These are phyloP conservation scores for Linhomoeus sp. DNA, from an alignment of 2,888 invertebrate genomes.

Conservation along the genomic window DNA sequence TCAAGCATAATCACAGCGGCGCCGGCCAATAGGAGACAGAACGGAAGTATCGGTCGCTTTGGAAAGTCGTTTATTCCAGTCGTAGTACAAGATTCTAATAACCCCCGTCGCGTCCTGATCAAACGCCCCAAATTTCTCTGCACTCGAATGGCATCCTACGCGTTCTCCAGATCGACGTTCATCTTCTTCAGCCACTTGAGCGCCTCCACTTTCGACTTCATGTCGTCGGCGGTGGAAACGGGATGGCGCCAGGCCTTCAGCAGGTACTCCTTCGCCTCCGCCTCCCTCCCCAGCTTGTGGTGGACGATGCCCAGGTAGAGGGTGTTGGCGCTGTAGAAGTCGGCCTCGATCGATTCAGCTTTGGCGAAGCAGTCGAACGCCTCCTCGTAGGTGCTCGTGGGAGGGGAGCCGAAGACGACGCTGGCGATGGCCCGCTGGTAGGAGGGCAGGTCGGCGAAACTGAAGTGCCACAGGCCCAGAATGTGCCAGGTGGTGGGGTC, in stretches of 20 bases:
- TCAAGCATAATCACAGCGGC: too few relatives aligned
- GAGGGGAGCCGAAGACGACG: neutral
- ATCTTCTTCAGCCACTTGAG: neutral
- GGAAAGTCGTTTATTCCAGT: too few relatives aligned
- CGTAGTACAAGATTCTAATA: too few relatives aligned
- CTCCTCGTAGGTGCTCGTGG: constrained; percentile 53
- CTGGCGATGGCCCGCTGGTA: neutral
- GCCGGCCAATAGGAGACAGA: too few relatives aligned
- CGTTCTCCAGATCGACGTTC: neutral
- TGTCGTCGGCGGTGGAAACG: constrained; percentile 13
- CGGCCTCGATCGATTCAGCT: constrained; percentile 54
- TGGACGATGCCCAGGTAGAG: constrained; percentile 19
- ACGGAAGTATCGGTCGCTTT: too few relatives aligned
- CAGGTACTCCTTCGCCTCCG: constrained; percentile 8
- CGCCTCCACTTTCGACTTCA: neutral
- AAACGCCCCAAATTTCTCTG: too few relatives aligned
- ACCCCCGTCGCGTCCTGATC: too few relatives aligned
- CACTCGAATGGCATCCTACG: too few relatives aligned
- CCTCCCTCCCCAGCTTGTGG: constrained; percentile 13
- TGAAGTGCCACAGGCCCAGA: constrained; percentile 52
- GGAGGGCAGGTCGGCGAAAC: constrained; percentile 51
- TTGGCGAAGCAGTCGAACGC: constrained; percentile 55
- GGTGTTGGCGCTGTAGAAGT: constrained; percentile 28
- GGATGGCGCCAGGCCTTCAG: constrained; percentile 10
- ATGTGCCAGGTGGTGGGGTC: constrained; percentile 64